A percentile compares a stretch with the other conserved stretches of the same genome.
These are phyloP conservation scores for Spongia lamella DNA, from an alignment of 37 sponge, comb jelly and placozoan genomes.

Conservation along the genomic window DNA sequence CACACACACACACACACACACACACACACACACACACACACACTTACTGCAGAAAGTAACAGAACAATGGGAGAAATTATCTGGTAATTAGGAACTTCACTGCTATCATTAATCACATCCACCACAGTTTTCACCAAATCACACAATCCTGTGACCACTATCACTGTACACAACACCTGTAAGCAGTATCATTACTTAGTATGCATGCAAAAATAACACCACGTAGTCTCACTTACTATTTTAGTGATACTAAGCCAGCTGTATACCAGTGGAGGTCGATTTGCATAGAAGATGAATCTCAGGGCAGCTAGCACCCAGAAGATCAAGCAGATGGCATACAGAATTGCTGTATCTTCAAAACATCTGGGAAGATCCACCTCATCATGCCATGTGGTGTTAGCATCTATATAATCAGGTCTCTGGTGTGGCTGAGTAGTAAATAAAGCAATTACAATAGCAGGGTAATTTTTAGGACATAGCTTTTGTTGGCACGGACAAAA, in stretches of 20 bases:
- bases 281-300: conserved; percentile 16
- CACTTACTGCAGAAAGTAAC: conserved; percentile 43
- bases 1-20: too few relatives aligned
- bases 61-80: conserved; percentile 58
- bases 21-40: too few relatives aligned
- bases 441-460: too few relatives aligned
- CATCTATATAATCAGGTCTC: too few relatives aligned
- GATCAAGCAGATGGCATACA: conserved; percentile 49
- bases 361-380: conserved; percentile 82
- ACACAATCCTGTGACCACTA: conserved; percentile 32
- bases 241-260: conserved; percentile 56
- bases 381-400: conserved; percentile 37
- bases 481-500: too few relatives aligned
- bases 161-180: conserved; percentile 38
- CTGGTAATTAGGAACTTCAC: conserved; percentile 35
- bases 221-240: conserved; percentile 37
- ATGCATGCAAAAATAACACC: too few relatives aligned
- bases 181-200: too few relatives aligned
- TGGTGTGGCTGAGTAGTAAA: too few relatives aligned
- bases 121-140: conserved; percentile 54
- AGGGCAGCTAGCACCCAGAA: conserved; percentile 50
- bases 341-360: conserved; percentile 82
- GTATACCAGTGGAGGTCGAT: conserved; percentile 27
- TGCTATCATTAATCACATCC: background rate
- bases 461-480: too few relatives aligned